phyloP scores from a whole-genome alignment of 2,113 vertebrate species.

The Macrotus californicus region DNA sequence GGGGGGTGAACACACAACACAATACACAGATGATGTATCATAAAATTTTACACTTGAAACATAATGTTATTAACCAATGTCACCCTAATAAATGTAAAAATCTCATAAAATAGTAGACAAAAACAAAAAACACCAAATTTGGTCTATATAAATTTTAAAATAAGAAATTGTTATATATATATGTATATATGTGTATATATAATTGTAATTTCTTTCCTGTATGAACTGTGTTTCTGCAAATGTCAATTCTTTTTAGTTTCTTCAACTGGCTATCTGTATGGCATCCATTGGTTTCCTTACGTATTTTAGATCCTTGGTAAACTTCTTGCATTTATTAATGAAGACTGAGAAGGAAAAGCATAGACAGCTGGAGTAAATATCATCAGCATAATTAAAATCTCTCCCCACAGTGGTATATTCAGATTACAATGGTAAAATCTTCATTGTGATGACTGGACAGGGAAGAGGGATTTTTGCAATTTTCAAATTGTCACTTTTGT shows the following conservation, averaged over 20 bases:
- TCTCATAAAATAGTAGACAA: background rate
- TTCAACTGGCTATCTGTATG: background rate
- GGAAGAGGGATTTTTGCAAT: background rate
- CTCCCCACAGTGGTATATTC: background rate
- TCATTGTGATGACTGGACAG: background rate
- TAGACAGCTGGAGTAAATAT: background rate
- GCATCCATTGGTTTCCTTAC: background rate
- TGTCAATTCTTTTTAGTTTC: background rate
- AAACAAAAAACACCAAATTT: background rate
- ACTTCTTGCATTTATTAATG: background rate
- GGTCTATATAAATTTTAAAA: background rate
- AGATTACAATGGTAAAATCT: background rate
- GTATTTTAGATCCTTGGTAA: background rate
- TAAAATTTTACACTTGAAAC: background rate
- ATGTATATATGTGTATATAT: background rate
- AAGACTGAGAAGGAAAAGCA: background rate
- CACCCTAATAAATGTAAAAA: background rate
- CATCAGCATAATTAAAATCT: conserved; percentile 12
- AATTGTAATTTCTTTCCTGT: background rate
- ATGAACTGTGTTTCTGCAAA: background rate
- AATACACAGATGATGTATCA: background rate
- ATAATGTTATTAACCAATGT: background rate
- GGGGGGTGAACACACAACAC: background rate
- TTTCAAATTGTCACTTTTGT: background rate
- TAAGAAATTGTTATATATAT: background rate